Evolutionary conservation across 2,888 invertebrate genomes (phyloP), one percentile per base, ranked within the genome.

Genomic region (Stictocephala bisonia): DNA sequence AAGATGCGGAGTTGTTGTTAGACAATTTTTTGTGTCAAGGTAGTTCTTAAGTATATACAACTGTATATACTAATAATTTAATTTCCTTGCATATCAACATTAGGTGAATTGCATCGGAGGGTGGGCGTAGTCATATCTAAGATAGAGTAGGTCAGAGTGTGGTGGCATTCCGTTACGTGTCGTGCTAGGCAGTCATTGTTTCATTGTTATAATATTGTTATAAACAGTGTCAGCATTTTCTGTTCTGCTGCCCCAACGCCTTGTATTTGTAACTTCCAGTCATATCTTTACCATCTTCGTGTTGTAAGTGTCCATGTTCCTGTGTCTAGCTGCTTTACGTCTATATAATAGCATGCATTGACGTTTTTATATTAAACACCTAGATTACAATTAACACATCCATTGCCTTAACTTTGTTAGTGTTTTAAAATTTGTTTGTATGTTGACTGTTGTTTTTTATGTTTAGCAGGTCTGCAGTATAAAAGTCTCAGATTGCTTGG

Each of bases 171-270:
- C 60, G 60, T 60, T 60, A n/a, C n/a, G n/a, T 60, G 60, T 35
- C 60, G 27, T 26, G n/a, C n/a, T n/a, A n/a, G n/a, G n/a, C n/a
- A 15, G 64, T 64, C 40, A 64, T 64, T 64, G 64, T 64, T n/a
- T n/a, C n/a, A n/a, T n/a, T 64, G 40, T 60, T 64, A 27, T 64
- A 24, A 64, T 44, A 64, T 64, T 64, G 64, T 64, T 64, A 64
- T 64, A 64, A 7, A 44, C 29, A 26, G 64, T 26, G 44, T 44
- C 44, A 11, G 15, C 15, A 15, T 7, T 9, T 26, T 64, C 64
- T 18, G 64, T 3, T 27, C 44, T 9, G 3, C 60, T 35, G 44
- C 27, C 27, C 44, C 44, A 18, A 40, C 13, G 64, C 41, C 64
- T 64, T 64, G 64, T 64, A 64, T 26, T 44, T 26, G 44, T 41